These are phyloP conservation scores for Hirtodrosophila alboralis DNA, from an alignment of 2,888 invertebrate genomes.

Conservation along the genomic window DNA sequence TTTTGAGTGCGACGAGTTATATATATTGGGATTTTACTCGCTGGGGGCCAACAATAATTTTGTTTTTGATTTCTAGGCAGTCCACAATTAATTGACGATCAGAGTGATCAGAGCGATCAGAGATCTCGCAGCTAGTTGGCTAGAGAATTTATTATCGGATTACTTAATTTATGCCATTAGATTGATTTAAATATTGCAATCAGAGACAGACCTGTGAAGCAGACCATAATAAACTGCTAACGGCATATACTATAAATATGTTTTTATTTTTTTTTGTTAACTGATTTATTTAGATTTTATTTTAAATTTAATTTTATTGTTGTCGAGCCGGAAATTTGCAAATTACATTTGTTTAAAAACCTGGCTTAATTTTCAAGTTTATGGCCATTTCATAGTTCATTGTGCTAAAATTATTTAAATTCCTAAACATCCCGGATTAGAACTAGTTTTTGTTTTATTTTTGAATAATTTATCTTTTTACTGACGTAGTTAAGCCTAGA, in stretches of 20 bases:
- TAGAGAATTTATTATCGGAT: slow-evolving; percentile 28
- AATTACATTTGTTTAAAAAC: slow-evolving; percentile 12
- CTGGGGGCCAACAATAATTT: slow-evolving; percentile 16
- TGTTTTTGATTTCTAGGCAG: slow-evolving; percentile 2
- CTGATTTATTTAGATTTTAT: slow-evolving; percentile 1
- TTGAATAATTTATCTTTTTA: not conserved
- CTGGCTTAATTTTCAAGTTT: slow-evolving; percentile 17
- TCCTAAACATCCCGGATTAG: not conserved
- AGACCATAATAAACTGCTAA: slow-evolving; percentile 19
- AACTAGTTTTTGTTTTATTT: slow-evolving; percentile 16
- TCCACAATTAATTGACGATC: slow-evolving; percentile 22
- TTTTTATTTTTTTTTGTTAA: slow-evolving; percentile 4
- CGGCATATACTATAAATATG: too few relatives aligned
- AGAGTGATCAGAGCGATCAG: too few relatives aligned
- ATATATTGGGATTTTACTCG: slow-evolving; percentile 6
- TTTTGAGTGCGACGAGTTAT: slow-evolving; percentile 4
- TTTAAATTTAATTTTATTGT: slow-evolving; percentile 2
- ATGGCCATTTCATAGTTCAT: slow-evolving; percentile 23
- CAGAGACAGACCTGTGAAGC: slow-evolving; percentile 15
- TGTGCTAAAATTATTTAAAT: slow-evolving; percentile 25
- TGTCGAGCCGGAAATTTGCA: slow-evolving; percentile 20
- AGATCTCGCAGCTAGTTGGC: slow-evolving; percentile 29
- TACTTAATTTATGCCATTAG: slow-evolving; percentile 47
- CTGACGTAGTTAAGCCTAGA: slow-evolving; percentile 7
- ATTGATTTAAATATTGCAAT: slow-evolving; percentile 33